These are phyloP conservation scores for Vidua macroura DNA, from an alignment of 2,113 vertebrate genomes.

Conservation along the genomic window DNA sequence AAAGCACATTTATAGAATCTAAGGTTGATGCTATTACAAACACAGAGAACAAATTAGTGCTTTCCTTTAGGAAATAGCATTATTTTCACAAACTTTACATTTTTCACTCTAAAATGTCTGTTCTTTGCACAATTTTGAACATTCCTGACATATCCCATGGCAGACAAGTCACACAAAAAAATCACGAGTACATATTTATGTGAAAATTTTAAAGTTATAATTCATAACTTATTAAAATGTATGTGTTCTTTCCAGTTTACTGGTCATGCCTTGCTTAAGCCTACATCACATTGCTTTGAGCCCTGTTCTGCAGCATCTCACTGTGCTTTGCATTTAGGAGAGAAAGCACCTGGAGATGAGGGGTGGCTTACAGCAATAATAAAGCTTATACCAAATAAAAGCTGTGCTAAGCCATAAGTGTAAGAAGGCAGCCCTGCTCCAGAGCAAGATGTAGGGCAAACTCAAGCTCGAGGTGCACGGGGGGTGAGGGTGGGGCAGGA, in stretches of 20 bases:
- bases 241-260: background rate
- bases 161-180: background rate
- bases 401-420: background rate
- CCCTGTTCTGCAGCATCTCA: background rate
- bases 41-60: background rate
- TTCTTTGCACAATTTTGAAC: background rate
- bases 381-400: no score
- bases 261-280: background rate
- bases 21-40: background rate
- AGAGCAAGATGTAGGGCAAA: background rate
- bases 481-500: background rate
- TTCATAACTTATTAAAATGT: background rate
- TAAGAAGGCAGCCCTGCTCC: background rate
- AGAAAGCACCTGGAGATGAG: background rate
- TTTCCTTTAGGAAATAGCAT: background rate
- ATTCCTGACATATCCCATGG: background rate
- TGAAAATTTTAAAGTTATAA: background rate
- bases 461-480: rapidly evolving
- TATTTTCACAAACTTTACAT: background rate
- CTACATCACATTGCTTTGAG: background rate
- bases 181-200: background rate
- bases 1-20: background rate
- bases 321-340: background rate
- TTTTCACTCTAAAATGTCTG: background rate
- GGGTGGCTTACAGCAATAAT: background rate